These are phyloP conservation scores for Ectobius pallidus DNA, from an alignment of 2,888 invertebrate species.

Conservation along the genomic window DNA sequence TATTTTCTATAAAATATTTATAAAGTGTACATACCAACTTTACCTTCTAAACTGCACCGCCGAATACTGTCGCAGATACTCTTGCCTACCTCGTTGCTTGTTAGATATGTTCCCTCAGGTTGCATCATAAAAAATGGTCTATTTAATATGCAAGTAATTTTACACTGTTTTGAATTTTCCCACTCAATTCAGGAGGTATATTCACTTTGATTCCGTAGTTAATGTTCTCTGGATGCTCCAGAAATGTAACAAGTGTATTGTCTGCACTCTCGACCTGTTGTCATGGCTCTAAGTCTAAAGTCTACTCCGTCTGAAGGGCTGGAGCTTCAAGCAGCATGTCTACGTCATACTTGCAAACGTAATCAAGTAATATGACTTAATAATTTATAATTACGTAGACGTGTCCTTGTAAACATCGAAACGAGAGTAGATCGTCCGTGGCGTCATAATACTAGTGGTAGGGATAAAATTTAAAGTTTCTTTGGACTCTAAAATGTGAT, in stretches of 20 bases:
- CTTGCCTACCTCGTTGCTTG: neutral
- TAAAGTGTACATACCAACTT: neutral
- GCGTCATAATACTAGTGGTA: neutral
- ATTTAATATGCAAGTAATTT: no score
- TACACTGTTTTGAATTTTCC: no score
- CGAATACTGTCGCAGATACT: neutral
- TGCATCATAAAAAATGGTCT: no score
- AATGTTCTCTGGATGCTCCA: no score
- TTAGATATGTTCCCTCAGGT: neutral
- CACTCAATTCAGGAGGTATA: no score
- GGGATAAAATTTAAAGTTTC: neutral
- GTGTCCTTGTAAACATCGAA: neutral
- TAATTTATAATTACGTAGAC: neutral
- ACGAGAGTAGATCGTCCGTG: neutral
- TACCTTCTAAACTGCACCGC: neutral
- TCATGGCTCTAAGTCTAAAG: neutral
- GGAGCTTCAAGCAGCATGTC: neutral
- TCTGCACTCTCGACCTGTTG: neutral
- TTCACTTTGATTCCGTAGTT: no score
- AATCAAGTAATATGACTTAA: neutral
- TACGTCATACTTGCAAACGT: constrained; percentile 7
- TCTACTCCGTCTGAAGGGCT: neutral
- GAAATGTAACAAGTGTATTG: no score
- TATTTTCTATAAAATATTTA: no score
- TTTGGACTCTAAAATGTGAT: neutral